These are phyloP conservation scores for Conops quadrifasciatus DNA, from an alignment of 2,888 invertebrate species.

Conservation along the genomic window DNA sequence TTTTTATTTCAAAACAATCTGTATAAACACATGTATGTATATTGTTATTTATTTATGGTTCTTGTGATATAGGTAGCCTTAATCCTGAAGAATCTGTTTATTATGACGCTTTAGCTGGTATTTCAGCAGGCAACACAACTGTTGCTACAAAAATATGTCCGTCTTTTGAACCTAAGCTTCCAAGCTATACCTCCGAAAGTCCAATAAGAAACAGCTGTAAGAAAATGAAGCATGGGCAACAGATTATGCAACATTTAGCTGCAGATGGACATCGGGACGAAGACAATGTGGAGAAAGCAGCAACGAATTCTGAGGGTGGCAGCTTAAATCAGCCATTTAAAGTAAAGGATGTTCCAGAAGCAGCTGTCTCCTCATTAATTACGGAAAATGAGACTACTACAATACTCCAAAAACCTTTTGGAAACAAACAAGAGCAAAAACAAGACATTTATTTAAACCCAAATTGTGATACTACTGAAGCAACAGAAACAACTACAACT, in stretches of 20 bases:
- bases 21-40: too few relatives aligned
- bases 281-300: not conserved
- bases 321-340: not conserved
- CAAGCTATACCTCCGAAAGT: not conserved
- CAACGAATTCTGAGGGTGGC: not conserved
- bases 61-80: slow-evolving; percentile 65
- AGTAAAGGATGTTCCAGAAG: not conserved
- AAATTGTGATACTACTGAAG: not conserved
- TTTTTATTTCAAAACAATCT: too few relatives aligned
- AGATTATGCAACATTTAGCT: not conserved
- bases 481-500: slow-evolving; percentile 22
- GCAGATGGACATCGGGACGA: too few relatives aligned
- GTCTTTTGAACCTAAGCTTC: slow-evolving; percentile 21
- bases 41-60: too few relatives aligned
- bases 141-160: slow-evolving; percentile 2
- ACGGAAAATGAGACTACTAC: not conserved
- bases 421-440: not conserved
- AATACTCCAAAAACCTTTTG: too few relatives aligned
- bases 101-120: slow-evolving; percentile 81
- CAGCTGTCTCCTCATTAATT: not conserved
- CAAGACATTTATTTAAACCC: not conserved
- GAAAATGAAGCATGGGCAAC: not conserved
- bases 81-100: slow-evolving; percentile 81
- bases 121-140: slow-evolving; percentile 47
- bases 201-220: not conserved